A percentile compares a stretch with the other conserved stretches of the same genome.
Evolutionary conservation across 1,140 invertebrate species (phyloP).

Genomic region (Venustaconcha ellipsiformis): DNA sequence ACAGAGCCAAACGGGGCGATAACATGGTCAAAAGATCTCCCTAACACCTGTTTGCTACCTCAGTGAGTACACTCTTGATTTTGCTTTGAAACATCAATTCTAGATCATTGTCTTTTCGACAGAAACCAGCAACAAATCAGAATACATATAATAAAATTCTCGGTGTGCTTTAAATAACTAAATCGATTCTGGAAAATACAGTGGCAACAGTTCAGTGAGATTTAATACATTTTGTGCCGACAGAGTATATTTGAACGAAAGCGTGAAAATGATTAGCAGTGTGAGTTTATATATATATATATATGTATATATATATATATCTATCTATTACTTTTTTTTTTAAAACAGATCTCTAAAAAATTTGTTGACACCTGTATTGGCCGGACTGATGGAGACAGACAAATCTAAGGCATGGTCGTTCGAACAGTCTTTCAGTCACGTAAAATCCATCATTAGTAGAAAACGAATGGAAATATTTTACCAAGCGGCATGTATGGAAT

Average conservation of each 20-base stretch:
- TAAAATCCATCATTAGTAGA: slow-evolving; percentile 5
- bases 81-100: not conserved
- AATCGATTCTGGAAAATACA: not conserved
- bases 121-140: too few relatives aligned
- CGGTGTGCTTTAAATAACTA: not conserved
- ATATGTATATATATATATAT: too few relatives aligned
- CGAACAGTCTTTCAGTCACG: slow-evolving; percentile 12
- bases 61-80: not conserved
- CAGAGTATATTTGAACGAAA: too few relatives aligned
- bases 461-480: slow-evolving; percentile 10
- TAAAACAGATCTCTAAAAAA: slow-evolving; percentile 18
- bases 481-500: not conserved
- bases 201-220: too few relatives aligned
- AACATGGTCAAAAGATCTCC: slow-evolving; percentile 89
- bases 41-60: slow-evolving; percentile 75
- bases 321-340: not conserved
- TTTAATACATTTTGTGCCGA: too few relatives aligned
- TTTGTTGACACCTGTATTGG: slow-evolving; percentile 8
- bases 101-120: too few relatives aligned
- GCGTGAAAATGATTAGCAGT: too few relatives aligned
- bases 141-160: not conserved
- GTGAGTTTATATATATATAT: too few relatives aligned
- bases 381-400: slow-evolving; percentile 12
- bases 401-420: not conserved
- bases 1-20: slow-evolving; percentile 91